A percentile compares a stretch with the other conserved stretches of the same genome.
Evolutionary conservation across 2,888 invertebrate genomes (phyloP).

Genomic region (Rhaphigaster nebulosa): DNA sequence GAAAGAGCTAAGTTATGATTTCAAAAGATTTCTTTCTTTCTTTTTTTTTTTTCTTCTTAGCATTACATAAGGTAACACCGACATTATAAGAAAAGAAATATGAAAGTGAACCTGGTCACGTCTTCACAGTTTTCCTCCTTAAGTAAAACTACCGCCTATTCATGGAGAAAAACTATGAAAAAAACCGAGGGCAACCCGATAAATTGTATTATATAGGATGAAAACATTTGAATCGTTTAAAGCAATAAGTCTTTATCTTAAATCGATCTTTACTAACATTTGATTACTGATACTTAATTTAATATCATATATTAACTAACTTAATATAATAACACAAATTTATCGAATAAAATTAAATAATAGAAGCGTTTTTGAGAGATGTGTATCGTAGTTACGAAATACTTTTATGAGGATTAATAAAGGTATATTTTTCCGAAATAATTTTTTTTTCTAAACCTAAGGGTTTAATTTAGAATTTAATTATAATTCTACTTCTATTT

Average conservation of each 20-base stretch:
- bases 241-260: background rate
- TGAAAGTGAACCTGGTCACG: constrained; percentile 45
- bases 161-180: constrained; percentile 6
- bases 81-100: constrained; percentile 38
- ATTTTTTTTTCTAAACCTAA: too few species aligned
- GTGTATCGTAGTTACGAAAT: too few species aligned
- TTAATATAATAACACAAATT: too few species aligned
- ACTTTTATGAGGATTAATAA: too few species aligned
- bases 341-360: too few species aligned
- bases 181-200: background rate
- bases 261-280: background rate
- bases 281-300: background rate
- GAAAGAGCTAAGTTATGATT: background rate
- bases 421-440: too few species aligned
- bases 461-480: too few species aligned
- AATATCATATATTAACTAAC: too few species aligned
- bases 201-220: background rate
- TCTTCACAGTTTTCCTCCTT: constrained; percentile 24
- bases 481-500: too few species aligned
- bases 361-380: too few species aligned
- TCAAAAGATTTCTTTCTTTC: constrained; percentile 16
- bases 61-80: constrained; percentile 22
- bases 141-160: constrained; percentile 8
- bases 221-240: too few species aligned
- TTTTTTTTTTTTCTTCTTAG: background rate